Evolutionary conservation across 2,888 invertebrate genomes (phyloP), one percentile per base, ranked within the genome.

Genomic region (Dynastes maya): DNA sequence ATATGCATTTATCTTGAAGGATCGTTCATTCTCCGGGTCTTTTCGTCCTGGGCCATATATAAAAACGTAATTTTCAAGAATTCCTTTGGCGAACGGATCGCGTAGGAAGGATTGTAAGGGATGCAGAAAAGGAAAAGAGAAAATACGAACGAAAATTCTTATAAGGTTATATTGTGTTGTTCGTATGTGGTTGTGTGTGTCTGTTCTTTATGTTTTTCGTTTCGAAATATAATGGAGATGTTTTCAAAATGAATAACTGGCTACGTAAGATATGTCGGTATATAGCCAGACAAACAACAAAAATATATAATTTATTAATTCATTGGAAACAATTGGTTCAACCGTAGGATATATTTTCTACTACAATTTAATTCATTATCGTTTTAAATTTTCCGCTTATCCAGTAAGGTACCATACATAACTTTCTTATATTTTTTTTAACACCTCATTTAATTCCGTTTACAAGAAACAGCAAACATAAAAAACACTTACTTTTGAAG

Each of bases 41-140:
- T 61, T 16, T 40, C 40, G 55, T n/a, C 61, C 32, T 0, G 45
- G 58, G 9, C 40, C 40, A 72, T 58, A 72, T 37, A 55, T 55
- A 40, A 58, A 72, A 72, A 72, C 22, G 61, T 72, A 72, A 72
- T 72, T 72, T 61, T 72, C n/a, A 72, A 45, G 40, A 55, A 58
- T 53, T 53, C n/a, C 53, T 53, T 53, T 16, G n/a, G 53, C 53
- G 16, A 53, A 53, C 5, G 53, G 16, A 16, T 32, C 27, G 32
- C n/a, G 16, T 8, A 55, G 55, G 37, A 16, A 55, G n/a, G 6
- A 8, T 5, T 45, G n/a, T 5, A 13, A 32, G 16, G 49, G 22
- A 45, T 45, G 49, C 49, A 65, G 22, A 27, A 22, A 61, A 27
- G 1, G 9, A 29, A 22, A 27, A 68, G n/a, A 0, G 29, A 29